A percentile compares a stretch with the other conserved stretches of the same genome.
These are phyloP conservation scores for Pelusios castaneus DNA, from an alignment of 2,113 vertebrate species.

Conservation along the genomic window DNA sequence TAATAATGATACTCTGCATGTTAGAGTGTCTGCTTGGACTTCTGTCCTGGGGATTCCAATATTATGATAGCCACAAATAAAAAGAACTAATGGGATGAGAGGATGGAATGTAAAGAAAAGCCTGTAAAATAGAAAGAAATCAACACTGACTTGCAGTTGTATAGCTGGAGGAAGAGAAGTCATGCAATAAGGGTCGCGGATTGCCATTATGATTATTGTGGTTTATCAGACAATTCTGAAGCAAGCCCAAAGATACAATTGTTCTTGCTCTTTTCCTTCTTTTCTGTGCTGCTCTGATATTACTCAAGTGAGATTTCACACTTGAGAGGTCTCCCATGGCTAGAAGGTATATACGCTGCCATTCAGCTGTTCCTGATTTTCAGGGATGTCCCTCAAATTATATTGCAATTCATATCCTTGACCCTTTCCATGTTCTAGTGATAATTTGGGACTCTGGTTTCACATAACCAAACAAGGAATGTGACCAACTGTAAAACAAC, in stretches of 20 bases:
- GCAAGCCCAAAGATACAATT: not conserved
- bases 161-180: not conserved
- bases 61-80: not conserved
- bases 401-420: not conserved
- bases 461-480: constrained; percentile 28
- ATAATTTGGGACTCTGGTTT: not conserved
- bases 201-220: not conserved
- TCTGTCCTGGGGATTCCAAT: not conserved
- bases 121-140: not conserved
- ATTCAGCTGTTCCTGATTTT: not conserved
- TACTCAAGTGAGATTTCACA: not conserved
- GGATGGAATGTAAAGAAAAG: not conserved
- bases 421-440: not conserved
- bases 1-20: not conserved
- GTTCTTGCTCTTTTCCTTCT: not conserved
- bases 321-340: not conserved
- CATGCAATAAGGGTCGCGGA: fast-evolving
- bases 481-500: constrained; percentile 11
- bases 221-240: not conserved
- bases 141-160: not conserved
- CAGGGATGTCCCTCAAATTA: not conserved
- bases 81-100: not conserved
- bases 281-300: not conserved
- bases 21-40: not conserved
- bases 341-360: not conserved